Percentiles rank a stretch among this genome's conserved stretches.
These are phyloP conservation scores for Chelonoidis abingdonii DNA, from an alignment of 2,113 vertebrate species.

Conservation along the genomic window DNA sequence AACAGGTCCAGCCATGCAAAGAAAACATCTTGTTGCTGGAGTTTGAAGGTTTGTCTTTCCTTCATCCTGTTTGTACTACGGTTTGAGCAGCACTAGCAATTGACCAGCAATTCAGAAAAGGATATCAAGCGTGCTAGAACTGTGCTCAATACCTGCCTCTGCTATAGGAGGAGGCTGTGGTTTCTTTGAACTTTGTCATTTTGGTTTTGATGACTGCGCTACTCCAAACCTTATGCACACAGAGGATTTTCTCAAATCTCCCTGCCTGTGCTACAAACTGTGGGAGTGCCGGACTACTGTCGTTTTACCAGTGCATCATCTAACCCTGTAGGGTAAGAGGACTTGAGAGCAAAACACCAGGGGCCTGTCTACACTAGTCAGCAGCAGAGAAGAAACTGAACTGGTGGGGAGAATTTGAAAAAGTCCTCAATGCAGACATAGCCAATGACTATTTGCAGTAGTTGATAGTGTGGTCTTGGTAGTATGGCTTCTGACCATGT, in stretches of 20 bases:
- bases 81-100: not conserved
- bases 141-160: not conserved
- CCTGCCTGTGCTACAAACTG: not conserved
- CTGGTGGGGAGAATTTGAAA: not conserved
- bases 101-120: not conserved
- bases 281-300: not conserved
- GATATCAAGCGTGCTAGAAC: not conserved
- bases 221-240: not conserved
- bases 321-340: not conserved
- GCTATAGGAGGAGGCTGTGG: not conserved
- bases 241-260: slow-evolving; percentile 6
- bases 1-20: not conserved
- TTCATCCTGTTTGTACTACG: not conserved
- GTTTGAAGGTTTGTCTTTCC: not conserved
- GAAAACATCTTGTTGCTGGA: not conserved
- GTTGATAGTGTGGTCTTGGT: too few relatives aligned
- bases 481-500: not conserved
- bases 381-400: not conserved
- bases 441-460: not conserved
- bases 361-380: not conserved
- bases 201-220: not conserved
- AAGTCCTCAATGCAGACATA: not conserved
- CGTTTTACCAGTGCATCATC: not conserved
- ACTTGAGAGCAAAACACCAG: not conserved
- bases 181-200: not conserved